Percentiles rank a stretch among this genome's conserved stretches.
These are phyloP conservation scores for Pteria penguin DNA, from an alignment of 2,888 invertebrate genomes.

Conservation along the genomic window DNA sequence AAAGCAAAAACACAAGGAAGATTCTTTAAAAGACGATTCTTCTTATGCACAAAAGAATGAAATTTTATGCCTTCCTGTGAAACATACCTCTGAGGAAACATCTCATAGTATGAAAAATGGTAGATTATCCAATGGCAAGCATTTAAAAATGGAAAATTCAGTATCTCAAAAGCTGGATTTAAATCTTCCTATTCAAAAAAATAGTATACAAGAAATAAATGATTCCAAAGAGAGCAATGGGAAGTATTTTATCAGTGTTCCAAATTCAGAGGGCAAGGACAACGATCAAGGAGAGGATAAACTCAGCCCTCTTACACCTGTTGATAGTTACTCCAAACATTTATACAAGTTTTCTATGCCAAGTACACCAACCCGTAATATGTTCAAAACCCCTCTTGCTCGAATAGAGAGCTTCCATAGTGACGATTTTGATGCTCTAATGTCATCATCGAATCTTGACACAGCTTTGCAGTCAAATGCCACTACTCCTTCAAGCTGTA, in stretches of 20 bases:
- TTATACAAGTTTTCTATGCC: conserved; percentile 61
- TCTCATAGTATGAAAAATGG: background rate
- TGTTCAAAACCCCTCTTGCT: conserved; percentile 72
- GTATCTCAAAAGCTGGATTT: conserved; percentile 18
- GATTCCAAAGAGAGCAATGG: background rate
- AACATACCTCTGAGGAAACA: background rate
- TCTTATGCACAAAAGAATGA: background rate
- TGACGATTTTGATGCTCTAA: conserved; percentile 71
- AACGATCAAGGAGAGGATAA: conserved; percentile 19
- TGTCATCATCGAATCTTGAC: conserved; percentile 49
- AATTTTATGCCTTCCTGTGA: no score
- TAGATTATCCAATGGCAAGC: background rate
- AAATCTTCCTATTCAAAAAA: conserved; percentile 17
- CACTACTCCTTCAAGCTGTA: conserved; percentile 63
- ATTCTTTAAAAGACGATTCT: background rate
- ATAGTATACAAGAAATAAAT: background rate
- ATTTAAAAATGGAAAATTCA: background rate
- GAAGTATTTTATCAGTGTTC: background rate
- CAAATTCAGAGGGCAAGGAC: background rate
- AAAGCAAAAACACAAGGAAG: background rate
- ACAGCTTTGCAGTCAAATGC: conserved; percentile 36
- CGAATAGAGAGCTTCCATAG: conserved; percentile 76
- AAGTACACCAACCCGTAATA: conserved; percentile 70
- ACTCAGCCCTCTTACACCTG: conserved; percentile 21
- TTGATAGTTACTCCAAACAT: conserved; percentile 54